Percentiles rank a stretch among this genome's conserved stretches.
phyloP scores from a whole-genome alignment of 2,113 vertebrate genomes.

The Esox niger region DNA sequence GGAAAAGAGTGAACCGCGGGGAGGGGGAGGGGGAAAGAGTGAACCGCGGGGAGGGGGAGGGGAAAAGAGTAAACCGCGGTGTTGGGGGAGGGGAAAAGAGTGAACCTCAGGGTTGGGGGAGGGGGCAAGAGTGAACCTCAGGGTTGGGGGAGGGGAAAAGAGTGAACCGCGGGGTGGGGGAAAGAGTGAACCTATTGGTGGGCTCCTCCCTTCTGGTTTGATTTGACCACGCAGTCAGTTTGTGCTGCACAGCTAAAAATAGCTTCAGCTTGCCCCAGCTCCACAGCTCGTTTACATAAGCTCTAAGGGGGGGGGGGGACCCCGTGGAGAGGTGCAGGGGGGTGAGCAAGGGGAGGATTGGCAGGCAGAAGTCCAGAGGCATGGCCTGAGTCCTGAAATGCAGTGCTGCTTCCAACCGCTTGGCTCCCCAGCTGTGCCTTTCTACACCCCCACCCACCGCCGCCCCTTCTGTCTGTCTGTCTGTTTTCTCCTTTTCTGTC shows the following conservation, averaged over 20 bases:
- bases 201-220: slow-evolving; percentile 75
- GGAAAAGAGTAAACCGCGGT: no score
- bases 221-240: slow-evolving; percentile 64
- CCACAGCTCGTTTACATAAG: slow-evolving; percentile 75
- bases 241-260: slow-evolving; percentile 78
- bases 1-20: no score
- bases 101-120: no score
- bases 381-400: not conserved
- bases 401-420: not conserved
- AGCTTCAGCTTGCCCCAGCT: slow-evolving; percentile 72
- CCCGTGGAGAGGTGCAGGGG: slow-evolving; percentile 8
- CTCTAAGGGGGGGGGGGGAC: slow-evolving; percentile 56
- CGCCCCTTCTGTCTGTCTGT: no score
- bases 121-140: no score
- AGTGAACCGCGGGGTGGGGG: no score
- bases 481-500: no score
- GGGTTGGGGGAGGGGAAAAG: no score
- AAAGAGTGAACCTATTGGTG: slow-evolving; percentile 67
- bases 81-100: no score
- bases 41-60: no score
- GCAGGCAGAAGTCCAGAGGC: not conserved
- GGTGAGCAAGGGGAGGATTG: slow-evolving; percentile 11
- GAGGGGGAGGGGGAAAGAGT: no score
- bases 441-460: not conserved
- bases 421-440: not conserved